Conservation (phyloP, 2,888 invertebrate genomes). For the Zelleria hepariella region DNA sequence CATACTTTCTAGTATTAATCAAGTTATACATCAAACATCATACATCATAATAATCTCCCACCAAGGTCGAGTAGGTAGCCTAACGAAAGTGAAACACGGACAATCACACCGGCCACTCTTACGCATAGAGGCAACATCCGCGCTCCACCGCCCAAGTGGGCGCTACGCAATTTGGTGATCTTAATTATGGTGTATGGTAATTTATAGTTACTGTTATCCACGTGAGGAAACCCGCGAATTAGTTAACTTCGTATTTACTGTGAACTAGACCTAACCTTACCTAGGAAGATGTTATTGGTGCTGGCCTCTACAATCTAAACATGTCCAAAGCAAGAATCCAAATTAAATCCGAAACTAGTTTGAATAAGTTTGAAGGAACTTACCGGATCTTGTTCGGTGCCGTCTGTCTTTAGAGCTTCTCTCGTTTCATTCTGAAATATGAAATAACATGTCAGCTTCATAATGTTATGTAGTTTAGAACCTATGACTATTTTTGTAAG, state of each 20-base stretch:
- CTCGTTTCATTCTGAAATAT: conserved; percentile 74
- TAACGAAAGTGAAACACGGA: conserved; percentile 1
- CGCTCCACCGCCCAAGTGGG: not conserved
- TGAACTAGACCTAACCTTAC: too few species aligned
- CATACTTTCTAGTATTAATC: not conserved
- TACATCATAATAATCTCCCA: not conserved
- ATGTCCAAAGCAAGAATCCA: too few species aligned
- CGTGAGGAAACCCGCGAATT: not conserved
- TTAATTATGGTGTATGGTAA: conserved; percentile 7
- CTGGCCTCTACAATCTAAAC: too few species aligned
- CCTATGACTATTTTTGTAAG: too few species aligned
- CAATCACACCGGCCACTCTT: not conserved
- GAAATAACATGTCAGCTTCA: not conserved
- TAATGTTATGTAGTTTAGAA: too few species aligned
- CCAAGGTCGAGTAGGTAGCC: not conserved
- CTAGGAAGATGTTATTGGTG: too few species aligned
- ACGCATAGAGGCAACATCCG: not conserved
- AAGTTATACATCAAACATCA: not conserved
- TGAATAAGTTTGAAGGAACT: conserved; percentile 37
- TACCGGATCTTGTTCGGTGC: conserved; percentile 83
- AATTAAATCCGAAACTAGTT: not conserved
- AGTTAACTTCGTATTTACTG: too few species aligned
- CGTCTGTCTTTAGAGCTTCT: conserved; percentile 80
- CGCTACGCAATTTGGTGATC: conserved; percentile 8
- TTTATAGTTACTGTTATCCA: not conserved